These are phyloP conservation scores for Chloromyia formosa DNA, from an alignment of 2,888 invertebrate genomes.

Conservation along the genomic window DNA sequence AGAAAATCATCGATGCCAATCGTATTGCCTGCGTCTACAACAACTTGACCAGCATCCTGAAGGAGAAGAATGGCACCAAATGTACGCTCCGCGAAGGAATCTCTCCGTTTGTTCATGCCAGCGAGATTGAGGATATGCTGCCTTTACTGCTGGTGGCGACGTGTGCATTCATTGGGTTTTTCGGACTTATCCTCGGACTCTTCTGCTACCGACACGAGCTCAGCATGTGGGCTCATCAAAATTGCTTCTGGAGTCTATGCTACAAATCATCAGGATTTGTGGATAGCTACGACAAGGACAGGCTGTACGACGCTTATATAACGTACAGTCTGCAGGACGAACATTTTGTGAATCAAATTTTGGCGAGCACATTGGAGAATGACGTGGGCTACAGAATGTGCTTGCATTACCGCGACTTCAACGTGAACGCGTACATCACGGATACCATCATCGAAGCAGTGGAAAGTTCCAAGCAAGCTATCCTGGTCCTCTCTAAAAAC, in stretches of 20 bases:
- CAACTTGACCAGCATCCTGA: constrained; percentile 76
- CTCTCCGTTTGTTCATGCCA: constrained; percentile 73
- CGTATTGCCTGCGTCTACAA: constrained; percentile 80
- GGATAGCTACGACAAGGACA: constrained; percentile 80
- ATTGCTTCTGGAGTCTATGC: constrained; percentile 86
- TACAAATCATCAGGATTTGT: constrained; percentile 83
- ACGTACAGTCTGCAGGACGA: constrained; percentile 95
- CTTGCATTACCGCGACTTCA: constrained; percentile 90
- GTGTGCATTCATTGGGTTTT: constrained; percentile 79
- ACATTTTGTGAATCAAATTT: constrained; percentile 86
- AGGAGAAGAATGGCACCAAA: constrained; percentile 81
- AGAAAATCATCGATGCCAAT: constrained; percentile 81
- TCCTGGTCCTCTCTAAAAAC: constrained; percentile 89
- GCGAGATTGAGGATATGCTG: constrained; percentile 78
- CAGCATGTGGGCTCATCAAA: constrained; percentile 85
- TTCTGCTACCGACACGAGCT: constrained; percentile 85
- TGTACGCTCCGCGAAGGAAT: constrained; percentile 79
- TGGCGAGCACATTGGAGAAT: constrained; percentile 87
- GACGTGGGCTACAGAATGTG: constrained; percentile 87
- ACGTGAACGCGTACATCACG: constrained; percentile 86
- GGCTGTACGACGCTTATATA: constrained; percentile 93
- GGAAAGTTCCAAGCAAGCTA: constrained; percentile 87
- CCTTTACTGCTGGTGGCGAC: constrained; percentile 81
- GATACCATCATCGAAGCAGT: constrained; percentile 94
- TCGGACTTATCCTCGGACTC: constrained; percentile 78